A percentile compares a stretch with the other conserved stretches of the same genome.
These are phyloP conservation scores for Leptopilina drosophilae DNA, from an alignment of 2,888 invertebrate species.

Conservation along the genomic window DNA sequence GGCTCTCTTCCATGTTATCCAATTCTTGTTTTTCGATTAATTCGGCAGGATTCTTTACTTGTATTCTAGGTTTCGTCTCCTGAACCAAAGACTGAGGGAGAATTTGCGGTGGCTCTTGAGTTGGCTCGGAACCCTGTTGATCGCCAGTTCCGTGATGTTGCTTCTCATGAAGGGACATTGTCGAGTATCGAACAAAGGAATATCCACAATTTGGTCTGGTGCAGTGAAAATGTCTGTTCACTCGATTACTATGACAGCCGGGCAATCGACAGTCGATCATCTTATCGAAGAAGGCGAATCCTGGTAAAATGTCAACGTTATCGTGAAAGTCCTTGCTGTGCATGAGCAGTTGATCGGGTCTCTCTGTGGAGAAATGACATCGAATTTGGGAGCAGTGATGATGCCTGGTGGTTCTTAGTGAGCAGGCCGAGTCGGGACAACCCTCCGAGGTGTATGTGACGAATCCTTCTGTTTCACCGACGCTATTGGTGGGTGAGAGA, in stretches of 20 bases:
- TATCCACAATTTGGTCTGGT: constrained; percentile 84
- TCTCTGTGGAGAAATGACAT: constrained; percentile 90
- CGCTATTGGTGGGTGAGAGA: constrained; percentile 73
- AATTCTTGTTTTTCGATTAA: constrained; percentile 72
- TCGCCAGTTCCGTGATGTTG: constrained; percentile 78
- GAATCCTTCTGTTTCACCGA: constrained; percentile 75
- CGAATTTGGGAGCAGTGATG: constrained; percentile 90
- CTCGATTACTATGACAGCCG: constrained; percentile 84
- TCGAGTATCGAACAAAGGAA: constrained; percentile 86
- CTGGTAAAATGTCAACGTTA: constrained; percentile 88
- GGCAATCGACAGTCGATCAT: constrained; percentile 84
- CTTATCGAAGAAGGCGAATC: constrained; percentile 90
- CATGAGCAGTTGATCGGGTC: constrained; percentile 86
- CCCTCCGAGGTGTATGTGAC: constrained; percentile 72
- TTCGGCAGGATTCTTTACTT: constrained; percentile 74
- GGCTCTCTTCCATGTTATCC: constrained; percentile 59
- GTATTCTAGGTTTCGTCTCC: constrained; percentile 72
- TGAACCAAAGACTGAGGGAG: constrained; percentile 53
- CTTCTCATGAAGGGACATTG: constrained; percentile 85
- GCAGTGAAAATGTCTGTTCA: constrained; percentile 88
- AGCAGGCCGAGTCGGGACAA: constrained; percentile 88
- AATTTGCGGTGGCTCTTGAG: constrained; percentile 41
- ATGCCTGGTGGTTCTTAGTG: constrained; percentile 84
- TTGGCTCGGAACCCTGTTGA: constrained; percentile 12
- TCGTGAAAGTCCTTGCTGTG: constrained; percentile 93